Evolutionary conservation across 2,888 invertebrate genomes (phyloP).

Genomic region (Phlogophora meticulosa): DNA sequence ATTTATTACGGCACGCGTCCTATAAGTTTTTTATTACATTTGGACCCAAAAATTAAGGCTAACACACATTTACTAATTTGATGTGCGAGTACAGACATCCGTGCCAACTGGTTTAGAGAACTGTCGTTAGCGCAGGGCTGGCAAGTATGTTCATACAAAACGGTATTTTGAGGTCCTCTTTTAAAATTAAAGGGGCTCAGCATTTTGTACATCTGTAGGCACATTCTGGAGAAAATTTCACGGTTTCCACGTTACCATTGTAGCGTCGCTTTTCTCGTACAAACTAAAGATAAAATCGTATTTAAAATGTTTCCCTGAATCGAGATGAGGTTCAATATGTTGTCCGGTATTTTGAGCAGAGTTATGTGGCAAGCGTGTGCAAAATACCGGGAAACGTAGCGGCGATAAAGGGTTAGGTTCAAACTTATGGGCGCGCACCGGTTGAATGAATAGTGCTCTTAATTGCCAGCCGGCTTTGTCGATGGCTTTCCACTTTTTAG

Average conservation of each 20-base stretch:
- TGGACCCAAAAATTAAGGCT: slow-evolving; percentile 64
- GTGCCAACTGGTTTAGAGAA: slow-evolving; percentile 57
- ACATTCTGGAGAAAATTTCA: slow-evolving; percentile 19
- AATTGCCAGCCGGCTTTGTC: slow-evolving; percentile 70
- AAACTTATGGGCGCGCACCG: slow-evolving; percentile 67
- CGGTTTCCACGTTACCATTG: neutral
- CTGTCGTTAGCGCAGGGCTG: slow-evolving; percentile 55
- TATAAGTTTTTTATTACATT: slow-evolving; percentile 65
- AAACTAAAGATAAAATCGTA: slow-evolving; percentile 17
- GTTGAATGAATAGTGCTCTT: slow-evolving; percentile 69
- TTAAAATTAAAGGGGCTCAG: slow-evolving; percentile 20
- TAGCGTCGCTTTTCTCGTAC: neutral
- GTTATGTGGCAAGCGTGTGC: slow-evolving; percentile 63
- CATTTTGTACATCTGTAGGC: slow-evolving; percentile 12
- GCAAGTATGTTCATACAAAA: slow-evolving; percentile 15
- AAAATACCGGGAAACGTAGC: slow-evolving; percentile 63
- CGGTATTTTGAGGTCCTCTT: slow-evolving; percentile 32
- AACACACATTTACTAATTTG: slow-evolving; percentile 61
- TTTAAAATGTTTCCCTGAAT: slow-evolving; percentile 37
- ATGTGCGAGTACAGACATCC: slow-evolving; percentile 53
- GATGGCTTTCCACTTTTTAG: slow-evolving; percentile 69
- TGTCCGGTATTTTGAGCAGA: slow-evolving; percentile 58
- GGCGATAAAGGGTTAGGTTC: slow-evolving; percentile 65
- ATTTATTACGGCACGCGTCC: slow-evolving; percentile 52
- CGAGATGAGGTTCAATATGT: slow-evolving; percentile 49